Evolutionary conservation across 2,797 vertebrate genomes (phyloP), one percentile per base, ranked within the genome.

Genomic region (Meda fulgida): DNA sequence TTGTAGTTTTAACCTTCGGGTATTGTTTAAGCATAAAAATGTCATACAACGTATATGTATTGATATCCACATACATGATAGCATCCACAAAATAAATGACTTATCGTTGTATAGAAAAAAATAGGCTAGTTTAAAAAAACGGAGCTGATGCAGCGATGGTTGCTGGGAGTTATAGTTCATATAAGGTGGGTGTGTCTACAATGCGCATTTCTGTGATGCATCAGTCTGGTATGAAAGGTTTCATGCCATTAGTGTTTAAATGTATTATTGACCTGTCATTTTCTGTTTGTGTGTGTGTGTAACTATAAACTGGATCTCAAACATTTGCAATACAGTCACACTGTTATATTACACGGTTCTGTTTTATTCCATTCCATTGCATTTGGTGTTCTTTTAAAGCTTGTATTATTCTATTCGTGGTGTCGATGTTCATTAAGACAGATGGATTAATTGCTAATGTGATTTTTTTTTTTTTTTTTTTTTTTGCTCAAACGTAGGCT

Each of bases 151-250:
- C 14, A 71, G 73, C 16, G 10, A 21, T 36, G 29, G n/a, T 2
- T 63, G 23, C 72, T 58, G 86, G 88, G 88, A 85, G 65, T 83
- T 82, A 78, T 70, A 84, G 86, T 84, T 70, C 36, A 43, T 3
- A 53, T 60, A 7, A 65, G 38, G 53, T 46, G 77, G 40, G 77
- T 38, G 77, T 79, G 77, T 46, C n/a, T 14, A 29, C 77, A 65
- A 78, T 78, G 38, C 58, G 77, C 38, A 65, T 65, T 31, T 31
- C 77, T 65, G 55, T 40, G 53, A 26, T 18, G 75, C 75, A 60
- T 77, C 10, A 1, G 10, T 21, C 7, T 75, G 11, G 51, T 9
- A 36, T 36, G 73, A 65, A 31, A 65, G 14, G 26, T 31, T 65
- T 31, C 60, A 16, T 65, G 58, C 5, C 58, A 6, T 26, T 6